A percentile compares a stretch with the other conserved stretches of the same genome.
Evolutionary conservation across 2,113 vertebrate genomes (phyloP).

Genomic region (Monopterus albus): DNA sequence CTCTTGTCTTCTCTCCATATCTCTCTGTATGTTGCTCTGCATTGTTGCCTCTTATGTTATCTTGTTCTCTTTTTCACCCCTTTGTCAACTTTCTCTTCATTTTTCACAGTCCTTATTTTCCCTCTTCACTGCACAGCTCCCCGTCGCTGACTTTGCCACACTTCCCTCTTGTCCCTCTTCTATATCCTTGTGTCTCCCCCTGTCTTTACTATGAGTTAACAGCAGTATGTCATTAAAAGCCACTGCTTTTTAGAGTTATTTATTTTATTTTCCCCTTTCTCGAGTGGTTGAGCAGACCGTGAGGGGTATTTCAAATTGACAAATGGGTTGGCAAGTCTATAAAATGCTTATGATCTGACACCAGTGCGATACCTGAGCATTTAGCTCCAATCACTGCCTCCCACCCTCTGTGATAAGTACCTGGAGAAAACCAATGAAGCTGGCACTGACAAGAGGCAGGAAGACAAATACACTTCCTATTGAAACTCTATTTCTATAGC

Average conservation of each 20-base stretch:
- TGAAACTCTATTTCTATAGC: neutral
- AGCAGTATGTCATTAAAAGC: neutral
- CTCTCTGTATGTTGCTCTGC: constrained; percentile 23
- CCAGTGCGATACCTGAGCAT: neutral
- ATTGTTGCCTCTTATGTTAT: constrained; percentile 30
- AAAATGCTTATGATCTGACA: neutral
- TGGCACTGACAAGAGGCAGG: neutral
- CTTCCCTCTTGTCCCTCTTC: neutral
- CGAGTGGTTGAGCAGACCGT: neutral
- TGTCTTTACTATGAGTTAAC: constrained; percentile 13
- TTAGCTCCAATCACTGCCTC: constrained; percentile 3
- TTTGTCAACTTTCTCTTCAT: constrained; percentile 23
- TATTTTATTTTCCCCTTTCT: neutral
- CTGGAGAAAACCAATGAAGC: neutral
- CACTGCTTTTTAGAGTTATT: neutral
- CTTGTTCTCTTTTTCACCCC: constrained; percentile 10
- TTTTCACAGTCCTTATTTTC: constrained; percentile 15
- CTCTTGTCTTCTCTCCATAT: constrained; percentile 18
- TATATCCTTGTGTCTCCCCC: neutral
- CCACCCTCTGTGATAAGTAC: constrained; percentile 16
- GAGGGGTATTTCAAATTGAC: constrained; percentile 9
- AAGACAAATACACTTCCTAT: neutral
- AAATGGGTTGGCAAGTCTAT: neutral
- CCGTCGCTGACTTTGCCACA: neutral
- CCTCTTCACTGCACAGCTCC: constrained; percentile 5